Conservation (phyloP, 2,797 vertebrate genomes). For the Sternotherus odoratus region DNA sequence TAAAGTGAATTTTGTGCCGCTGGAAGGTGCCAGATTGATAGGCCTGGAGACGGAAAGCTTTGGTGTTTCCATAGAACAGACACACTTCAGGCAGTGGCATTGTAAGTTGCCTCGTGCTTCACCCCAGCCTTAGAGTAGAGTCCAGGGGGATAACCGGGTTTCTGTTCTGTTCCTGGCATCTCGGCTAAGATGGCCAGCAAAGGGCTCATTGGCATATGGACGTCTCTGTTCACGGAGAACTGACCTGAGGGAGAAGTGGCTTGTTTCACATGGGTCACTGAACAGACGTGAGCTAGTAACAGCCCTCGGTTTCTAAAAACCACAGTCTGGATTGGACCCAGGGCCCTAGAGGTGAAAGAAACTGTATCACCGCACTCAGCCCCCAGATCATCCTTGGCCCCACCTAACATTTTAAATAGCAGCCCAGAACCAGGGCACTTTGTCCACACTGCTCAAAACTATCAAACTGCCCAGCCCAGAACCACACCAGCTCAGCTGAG, state of each 20-base stretch:
- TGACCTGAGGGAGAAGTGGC: not conserved
- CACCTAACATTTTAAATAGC: not conserved
- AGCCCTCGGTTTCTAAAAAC: not conserved
- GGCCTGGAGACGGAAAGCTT: not conserved
- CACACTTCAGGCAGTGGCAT: not conserved
- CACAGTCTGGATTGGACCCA: not conserved
- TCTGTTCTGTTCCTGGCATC: fast-evolving
- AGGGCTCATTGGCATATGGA: not conserved
- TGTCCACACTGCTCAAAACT: not conserved
- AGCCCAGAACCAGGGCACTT: not conserved
- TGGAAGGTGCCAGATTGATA: not conserved
- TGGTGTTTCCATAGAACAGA: not conserved
- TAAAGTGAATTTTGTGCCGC: not conserved
- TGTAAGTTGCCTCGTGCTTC: not conserved
- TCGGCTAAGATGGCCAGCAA: not conserved
- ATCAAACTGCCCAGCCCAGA: not conserved
- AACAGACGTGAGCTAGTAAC: not conserved
- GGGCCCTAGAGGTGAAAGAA: not conserved
- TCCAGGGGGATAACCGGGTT: not conserved
- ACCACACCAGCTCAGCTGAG: not conserved
- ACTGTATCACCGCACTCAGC: not conserved
- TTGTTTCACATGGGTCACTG: not conserved
- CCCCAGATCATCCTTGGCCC: not conserved
- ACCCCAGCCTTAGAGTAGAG: not conserved
- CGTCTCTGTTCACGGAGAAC: not conserved